A percentile compares a stretch with the other conserved stretches of the same genome.
Evolutionary conservation across 2,888 invertebrate species (phyloP).

Genomic region (Harpalus rubripes): DNA sequence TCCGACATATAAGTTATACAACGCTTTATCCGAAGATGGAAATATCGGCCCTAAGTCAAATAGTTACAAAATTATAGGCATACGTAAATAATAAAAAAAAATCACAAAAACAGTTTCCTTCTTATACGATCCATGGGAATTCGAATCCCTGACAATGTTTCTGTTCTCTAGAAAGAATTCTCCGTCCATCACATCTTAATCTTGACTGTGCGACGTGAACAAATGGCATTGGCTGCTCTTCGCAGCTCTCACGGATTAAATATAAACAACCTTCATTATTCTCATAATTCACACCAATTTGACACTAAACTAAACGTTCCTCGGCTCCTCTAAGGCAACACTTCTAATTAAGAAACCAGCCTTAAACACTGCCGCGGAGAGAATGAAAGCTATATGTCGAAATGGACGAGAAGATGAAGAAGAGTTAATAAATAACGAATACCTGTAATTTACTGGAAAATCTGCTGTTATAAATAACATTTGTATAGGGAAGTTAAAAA

Average conservation of each 20-base stretch:
- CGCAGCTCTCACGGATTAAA: slow-evolving; percentile 47
- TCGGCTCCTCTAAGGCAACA: not conserved
- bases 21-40: too few relatives aligned
- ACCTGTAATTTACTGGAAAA: not conserved
- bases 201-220: slow-evolving; percentile 21
- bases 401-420: not conserved
- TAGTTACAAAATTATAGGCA: too few relatives aligned
- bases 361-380: not conserved
- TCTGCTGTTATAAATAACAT: not conserved
- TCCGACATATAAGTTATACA: too few relatives aligned
- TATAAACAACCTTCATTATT: slow-evolving; percentile 46
- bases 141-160: slow-evolving; percentile 6
- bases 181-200: slow-evolving; percentile 32
- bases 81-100: too few relatives aligned
- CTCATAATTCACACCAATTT: slow-evolving; percentile 41
- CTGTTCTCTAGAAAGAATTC: not conserved
- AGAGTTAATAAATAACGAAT: slow-evolving; percentile 4
- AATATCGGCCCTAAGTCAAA: too few relatives aligned
- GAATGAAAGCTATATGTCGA: not conserved
- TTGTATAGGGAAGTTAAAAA: not conserved
- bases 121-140: not conserved
- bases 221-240: slow-evolving; percentile 5
- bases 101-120: not conserved
- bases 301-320: slow-evolving; percentile 51
- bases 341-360: not conserved